Conservation (phyloP, 2,888 invertebrate species). For the Pollenia angustigena region DNA sequence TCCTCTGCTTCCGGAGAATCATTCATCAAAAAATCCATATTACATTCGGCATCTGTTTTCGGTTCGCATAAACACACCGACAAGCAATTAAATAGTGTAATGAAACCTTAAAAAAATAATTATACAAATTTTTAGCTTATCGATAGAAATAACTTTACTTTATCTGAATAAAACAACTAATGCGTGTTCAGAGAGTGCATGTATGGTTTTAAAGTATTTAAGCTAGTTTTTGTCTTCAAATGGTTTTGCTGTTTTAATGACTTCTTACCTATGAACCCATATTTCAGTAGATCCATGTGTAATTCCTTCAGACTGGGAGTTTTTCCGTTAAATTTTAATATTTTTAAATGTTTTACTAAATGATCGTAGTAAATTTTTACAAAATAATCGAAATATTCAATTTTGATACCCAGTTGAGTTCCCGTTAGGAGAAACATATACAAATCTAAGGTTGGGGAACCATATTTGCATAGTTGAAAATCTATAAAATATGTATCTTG, state of each 20-base stretch:
- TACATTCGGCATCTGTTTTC: constrained; percentile 5
- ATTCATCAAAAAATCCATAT: constrained; percentile 20
- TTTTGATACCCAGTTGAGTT: constrained; percentile 77
- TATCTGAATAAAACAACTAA: not conserved
- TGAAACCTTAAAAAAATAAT: constrained; percentile 58
- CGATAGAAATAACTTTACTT: not conserved
- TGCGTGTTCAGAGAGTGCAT: too few relatives aligned
- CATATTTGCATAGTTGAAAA: constrained; percentile 77
- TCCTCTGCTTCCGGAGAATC: constrained; percentile 31
- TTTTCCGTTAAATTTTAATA: constrained; percentile 76
- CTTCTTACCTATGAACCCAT: constrained; percentile 79
- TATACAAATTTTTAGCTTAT: not conserved
- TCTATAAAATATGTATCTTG: constrained; percentile 77
- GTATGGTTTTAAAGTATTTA: too few relatives aligned
- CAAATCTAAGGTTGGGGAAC: constrained; percentile 76
- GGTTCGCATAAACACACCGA: constrained; percentile 40
- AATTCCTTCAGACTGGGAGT: constrained; percentile 78
- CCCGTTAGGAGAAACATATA: constrained; percentile 79
- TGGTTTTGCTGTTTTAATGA: not conserved
- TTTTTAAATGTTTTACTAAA: constrained; percentile 76
- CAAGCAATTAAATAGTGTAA: constrained; percentile 6
- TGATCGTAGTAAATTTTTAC: constrained; percentile 79
- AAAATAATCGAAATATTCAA: constrained; percentile 79
- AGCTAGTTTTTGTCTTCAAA: too few relatives aligned
- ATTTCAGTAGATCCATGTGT: constrained; percentile 76